Percentiles rank a stretch among this genome's conserved stretches.
phyloP scores from a whole-genome alignment of 2,888 invertebrate species.

The Subacronicta megacephala region DNA sequence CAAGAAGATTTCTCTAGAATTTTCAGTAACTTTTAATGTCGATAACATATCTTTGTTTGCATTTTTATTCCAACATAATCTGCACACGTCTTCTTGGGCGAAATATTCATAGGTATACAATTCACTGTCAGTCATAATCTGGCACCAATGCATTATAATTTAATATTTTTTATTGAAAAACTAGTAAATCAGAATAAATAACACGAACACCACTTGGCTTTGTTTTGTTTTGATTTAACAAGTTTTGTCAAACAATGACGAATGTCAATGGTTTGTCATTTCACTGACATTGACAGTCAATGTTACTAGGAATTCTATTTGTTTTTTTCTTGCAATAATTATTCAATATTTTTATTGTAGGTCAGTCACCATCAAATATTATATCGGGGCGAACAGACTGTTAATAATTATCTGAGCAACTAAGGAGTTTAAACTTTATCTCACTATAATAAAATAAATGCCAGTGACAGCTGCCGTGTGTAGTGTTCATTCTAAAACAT shows the following conservation, averaged over 20 bases:
- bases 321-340: too few species aligned
- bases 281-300: too few species aligned
- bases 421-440: too few species aligned
- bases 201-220: constrained; percentile 3
- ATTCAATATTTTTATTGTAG: too few species aligned
- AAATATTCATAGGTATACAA: constrained; percentile 76
- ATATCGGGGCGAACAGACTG: too few species aligned
- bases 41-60: constrained; percentile 61
- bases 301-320: too few species aligned
- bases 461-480: too few species aligned
- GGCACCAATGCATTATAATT: constrained; percentile 56
- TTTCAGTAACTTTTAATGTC: constrained; percentile 42
- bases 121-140: constrained; percentile 55
- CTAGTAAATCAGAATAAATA: constrained; percentile 4
- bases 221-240: constrained; percentile 26
- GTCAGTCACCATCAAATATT: too few species aligned
- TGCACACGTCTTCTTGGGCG: constrained; percentile 73
- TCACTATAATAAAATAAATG: too few species aligned
- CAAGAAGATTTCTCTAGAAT: constrained; percentile 49
- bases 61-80: constrained; percentile 77
- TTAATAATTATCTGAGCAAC: too few species aligned
- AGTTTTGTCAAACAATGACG: background rate
- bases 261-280: background rate
- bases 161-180: constrained; percentile 8
- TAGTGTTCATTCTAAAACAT: too few species aligned